Conservation (phyloP, 1,140 invertebrate genomes). For the Brachionus plicatilis region DNA sequence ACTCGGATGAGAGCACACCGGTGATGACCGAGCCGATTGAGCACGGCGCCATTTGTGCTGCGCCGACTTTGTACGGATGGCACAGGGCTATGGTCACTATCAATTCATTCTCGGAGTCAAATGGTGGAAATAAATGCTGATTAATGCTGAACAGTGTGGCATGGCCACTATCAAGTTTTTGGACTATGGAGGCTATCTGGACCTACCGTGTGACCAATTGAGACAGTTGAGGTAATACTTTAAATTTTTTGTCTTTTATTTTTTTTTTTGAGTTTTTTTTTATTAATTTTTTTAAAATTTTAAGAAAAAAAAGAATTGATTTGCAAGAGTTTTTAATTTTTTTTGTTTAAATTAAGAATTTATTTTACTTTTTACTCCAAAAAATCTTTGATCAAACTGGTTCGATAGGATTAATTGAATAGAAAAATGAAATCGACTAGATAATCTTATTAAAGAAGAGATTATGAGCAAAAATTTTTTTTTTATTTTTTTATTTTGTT, state of each 20-base stretch:
- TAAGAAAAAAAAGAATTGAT: too few species aligned
- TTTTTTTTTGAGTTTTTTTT: too few species aligned
- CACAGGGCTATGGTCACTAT: constrained; percentile 77
- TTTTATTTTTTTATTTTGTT: too few species aligned
- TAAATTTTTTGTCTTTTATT: not conserved
- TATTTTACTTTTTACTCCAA: too few species aligned
- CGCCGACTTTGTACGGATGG: constrained; percentile 72
- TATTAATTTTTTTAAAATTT: too few species aligned
- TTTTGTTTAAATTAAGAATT: too few species aligned
- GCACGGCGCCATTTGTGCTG: constrained; percentile 78
- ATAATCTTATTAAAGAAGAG: too few species aligned
- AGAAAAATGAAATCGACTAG: too few species aligned
- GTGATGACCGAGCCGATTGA: constrained; percentile 58
- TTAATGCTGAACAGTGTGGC: constrained; percentile 61
- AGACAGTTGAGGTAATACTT: constrained; percentile 67
- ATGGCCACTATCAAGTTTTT: constrained; percentile 68
- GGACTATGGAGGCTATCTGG: constrained; percentile 85
- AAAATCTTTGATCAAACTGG: too few species aligned
- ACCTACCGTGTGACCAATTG: constrained; percentile 67
- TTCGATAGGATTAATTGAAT: too few species aligned
- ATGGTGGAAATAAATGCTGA: not conserved
- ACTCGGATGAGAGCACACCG: constrained; percentile 54
- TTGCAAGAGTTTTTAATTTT: too few species aligned
- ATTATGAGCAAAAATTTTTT: too few species aligned
- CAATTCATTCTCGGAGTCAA: constrained; percentile 51